Evolutionary conservation across 2,888 invertebrate genomes (phyloP), one percentile per base, ranked within the genome.

Genomic region (Dryobotodes eremita): DNA sequence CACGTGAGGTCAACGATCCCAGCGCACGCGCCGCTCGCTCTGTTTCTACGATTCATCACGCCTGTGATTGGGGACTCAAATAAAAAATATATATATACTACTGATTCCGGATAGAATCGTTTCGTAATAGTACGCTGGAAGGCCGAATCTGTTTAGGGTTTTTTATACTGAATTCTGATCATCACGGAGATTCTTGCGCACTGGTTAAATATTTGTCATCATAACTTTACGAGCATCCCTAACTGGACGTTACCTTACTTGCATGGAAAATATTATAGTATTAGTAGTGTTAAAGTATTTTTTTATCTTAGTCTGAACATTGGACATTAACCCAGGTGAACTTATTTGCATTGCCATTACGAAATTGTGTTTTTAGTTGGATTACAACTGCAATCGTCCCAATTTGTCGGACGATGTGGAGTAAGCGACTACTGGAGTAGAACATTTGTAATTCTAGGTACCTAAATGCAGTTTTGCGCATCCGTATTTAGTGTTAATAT

Each of bases 21-120:
- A 62, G 90, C 88, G 93, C 92, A 91, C 91, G 93, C 92, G 92
- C 91, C 84, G 90, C 82, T 81, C 80, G 91, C 90, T 91, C 92
- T 91, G 92, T 93, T 94, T 92, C 93, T 92, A 91, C 93, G 89
- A 93, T 93, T 94, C 93, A 94, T 92, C 92, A 92, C 91, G 92
- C 89, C 84, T 79, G 83, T 77, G 85, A 89, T 88, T 87, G 89
- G 90, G 89, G 89, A 89, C 85, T 83, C 82, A 72, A 83, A 83
- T 81, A 82, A 86, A 89, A 88, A 86, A 80, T 69, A 86, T 73
- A 57, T 77, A 80, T 82, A 80, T 61, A 83, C 83, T 80, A 77
- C 78, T 72, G 81, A 85, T 77, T 79, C 83, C 68, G 79, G 79
- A 84, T 74, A 71, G 79, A 83, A 78, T 46, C 36, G 79, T 85